A percentile compares a stretch with the other conserved stretches of the same genome.
Evolutionary conservation across 2,113 vertebrate genomes (phyloP).

Genomic region (Dicerorhinus sumatrensis): DNA sequence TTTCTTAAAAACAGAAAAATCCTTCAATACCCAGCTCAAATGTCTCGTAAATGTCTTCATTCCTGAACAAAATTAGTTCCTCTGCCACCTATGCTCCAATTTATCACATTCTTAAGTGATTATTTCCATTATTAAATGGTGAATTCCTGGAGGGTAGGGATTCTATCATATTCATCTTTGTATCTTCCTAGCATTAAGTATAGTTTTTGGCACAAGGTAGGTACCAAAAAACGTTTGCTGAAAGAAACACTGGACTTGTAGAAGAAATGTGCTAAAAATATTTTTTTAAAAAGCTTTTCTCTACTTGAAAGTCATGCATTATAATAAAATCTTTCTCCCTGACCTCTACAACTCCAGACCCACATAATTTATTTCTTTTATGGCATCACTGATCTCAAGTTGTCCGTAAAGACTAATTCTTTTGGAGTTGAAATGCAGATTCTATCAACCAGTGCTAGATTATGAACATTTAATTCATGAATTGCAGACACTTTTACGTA

Average conservation of each 20-base stretch:
- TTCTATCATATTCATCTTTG: background rate
- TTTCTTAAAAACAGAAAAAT: background rate
- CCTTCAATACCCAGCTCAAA: conserved; percentile 63
- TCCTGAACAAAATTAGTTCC: background rate
- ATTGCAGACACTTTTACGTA: conserved; percentile 42
- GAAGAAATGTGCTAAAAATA: conserved; percentile 74
- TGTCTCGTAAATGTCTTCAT: conserved; percentile 22
- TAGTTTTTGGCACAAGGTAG: background rate
- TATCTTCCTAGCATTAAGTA: background rate
- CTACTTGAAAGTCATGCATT: conserved; percentile 76
- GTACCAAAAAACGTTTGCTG: conserved; percentile 29
- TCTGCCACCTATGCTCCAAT: background rate
- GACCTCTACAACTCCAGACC: conserved; percentile 59
- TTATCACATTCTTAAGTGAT: background rate
- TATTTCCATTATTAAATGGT: background rate
- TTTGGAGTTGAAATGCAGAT: conserved; percentile 62
- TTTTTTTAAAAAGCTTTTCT: conserved; percentile 48
- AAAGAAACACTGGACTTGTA: conserved; percentile 63
- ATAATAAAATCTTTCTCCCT: conserved; percentile 60
- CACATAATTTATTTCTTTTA: conserved; percentile 69
- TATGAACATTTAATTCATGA: conserved; percentile 69
- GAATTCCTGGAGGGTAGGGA: background rate
- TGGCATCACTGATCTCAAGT: conserved; percentile 54
- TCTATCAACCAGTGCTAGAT: conserved; percentile 38
- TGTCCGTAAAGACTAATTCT: conserved; percentile 54